A percentile compares a stretch with the other conserved stretches of the same genome.
phyloP scores from a whole-genome alignment of 2,888 invertebrate species.

The Athalia cordata region DNA sequence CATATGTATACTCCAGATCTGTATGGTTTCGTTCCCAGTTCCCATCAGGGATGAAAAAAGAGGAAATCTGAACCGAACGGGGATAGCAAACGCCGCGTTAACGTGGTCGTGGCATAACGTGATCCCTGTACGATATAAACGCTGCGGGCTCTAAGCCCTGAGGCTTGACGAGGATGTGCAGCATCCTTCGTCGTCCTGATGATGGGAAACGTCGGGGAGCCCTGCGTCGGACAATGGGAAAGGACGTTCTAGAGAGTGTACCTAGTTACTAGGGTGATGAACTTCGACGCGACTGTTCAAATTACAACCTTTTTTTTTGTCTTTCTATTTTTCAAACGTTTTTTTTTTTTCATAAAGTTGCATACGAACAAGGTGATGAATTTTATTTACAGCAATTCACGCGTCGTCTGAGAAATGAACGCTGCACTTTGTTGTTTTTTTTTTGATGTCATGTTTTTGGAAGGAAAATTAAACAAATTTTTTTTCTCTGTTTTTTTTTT shows the following conservation, averaged over 20 bases:
- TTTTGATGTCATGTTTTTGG: not conserved
- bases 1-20: too few species aligned
- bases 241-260: not conserved
- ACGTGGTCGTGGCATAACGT: constrained; percentile 25
- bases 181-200: not conserved
- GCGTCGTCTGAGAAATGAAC: not conserved
- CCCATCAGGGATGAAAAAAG: too few species aligned
- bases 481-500: not conserved
- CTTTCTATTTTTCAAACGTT: not conserved
- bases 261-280: constrained; percentile 11
- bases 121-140: constrained; percentile 24
- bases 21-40: constrained; percentile 19
- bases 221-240: constrained; percentile 35
- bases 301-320: not conserved
- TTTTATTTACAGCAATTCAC: too few species aligned
- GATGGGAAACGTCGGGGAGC: constrained; percentile 33
- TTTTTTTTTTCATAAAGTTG: too few species aligned
- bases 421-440: not conserved
- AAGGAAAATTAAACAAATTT: not conserved
- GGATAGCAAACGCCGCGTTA: not conserved
- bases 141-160: constrained; percentile 4
- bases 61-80: not conserved
- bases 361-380: too few species aligned
- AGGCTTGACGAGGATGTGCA: constrained; percentile 35
- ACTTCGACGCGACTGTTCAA: constrained; percentile 7